Evolutionary conservation across 1,140 invertebrate genomes (phyloP), one percentile per base, ranked within the genome.

Genomic region (Streblospio benedicti): DNA sequence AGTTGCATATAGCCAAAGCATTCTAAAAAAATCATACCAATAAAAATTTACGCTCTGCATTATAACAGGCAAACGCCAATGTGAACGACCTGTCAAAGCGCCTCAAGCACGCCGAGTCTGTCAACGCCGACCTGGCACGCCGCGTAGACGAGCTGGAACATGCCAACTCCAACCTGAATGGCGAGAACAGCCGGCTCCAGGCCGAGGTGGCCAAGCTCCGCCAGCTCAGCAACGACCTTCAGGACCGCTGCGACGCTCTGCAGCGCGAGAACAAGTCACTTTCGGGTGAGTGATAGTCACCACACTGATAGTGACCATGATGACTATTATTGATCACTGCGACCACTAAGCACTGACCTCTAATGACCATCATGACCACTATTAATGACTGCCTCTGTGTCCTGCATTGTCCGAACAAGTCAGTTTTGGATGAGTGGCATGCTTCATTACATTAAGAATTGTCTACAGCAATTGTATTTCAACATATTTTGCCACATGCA

Each of bases 241-340:
- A 65, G 18, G 76, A 76, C 59, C 73, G 74, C 64, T 73, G 73
- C 61, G 68, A 68, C 50, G 69, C 65, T 57, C 68, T 78, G 35
- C 67, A 69, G 63, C 63, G 76, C 55, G 76, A 78, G 61, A 77
- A 78, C 68, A 74, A 72, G 62, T 63, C 65, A 62, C 72, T 76
- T 67, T 68, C 67, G 60, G 72, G 74, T 74, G 47, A 49, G 67
- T 63, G 20, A n/a, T 18, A 23, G 6, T n/a, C 18, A 30, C 2
- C 0, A 52, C 18, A 30, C 5, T 27, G 23, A 9, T 20, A 18
- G 20, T 14, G 28, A 32, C 5, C 3, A 52, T 30, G 9, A 18
- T 3, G 16, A 30, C 32, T 5, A 30, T 30, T 27, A 27, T 30
- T 27, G 32, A 30, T 52, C 4, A 41, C 12, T 41, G 38, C 6